These are phyloP conservation scores for Miltochrista miniata DNA, from an alignment of 2,888 invertebrate species.

Conservation along the genomic window DNA sequence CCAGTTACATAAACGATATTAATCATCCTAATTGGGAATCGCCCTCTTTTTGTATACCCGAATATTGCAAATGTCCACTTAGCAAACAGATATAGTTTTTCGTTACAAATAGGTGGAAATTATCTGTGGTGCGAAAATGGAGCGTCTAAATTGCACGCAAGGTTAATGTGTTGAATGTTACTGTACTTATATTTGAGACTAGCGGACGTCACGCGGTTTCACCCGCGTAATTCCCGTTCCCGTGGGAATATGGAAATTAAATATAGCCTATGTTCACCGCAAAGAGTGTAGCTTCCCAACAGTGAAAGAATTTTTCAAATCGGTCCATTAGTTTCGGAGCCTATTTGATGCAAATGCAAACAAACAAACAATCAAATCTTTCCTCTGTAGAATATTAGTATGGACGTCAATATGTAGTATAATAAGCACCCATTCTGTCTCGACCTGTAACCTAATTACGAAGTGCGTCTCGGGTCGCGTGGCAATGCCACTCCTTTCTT, in stretches of 20 bases:
- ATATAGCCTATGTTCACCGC: too few relatives aligned
- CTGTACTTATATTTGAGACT: too few relatives aligned
- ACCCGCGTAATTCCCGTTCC: too few relatives aligned
- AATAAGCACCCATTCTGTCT: conserved; percentile 67
- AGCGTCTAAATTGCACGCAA: conserved; percentile 71
- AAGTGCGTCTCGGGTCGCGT: conserved; percentile 24
- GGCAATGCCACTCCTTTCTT: conserved; percentile 37
- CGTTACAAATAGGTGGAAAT: conserved; percentile 36
- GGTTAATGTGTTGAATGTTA: conserved; percentile 70
- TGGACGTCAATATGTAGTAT: conserved; percentile 29
- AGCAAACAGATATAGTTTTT: conserved; percentile 34
- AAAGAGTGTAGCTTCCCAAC: too few relatives aligned
- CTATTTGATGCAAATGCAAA: too few relatives aligned
- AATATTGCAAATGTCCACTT: conserved; percentile 32
- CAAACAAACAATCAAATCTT: too few relatives aligned
- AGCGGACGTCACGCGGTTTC: too few relatives aligned
- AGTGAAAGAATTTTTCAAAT: too few relatives aligned
- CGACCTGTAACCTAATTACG: conserved; percentile 59
- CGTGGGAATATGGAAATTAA: too few relatives aligned
- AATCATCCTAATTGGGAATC: conserved; percentile 35
- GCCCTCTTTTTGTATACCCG: conserved; percentile 33
- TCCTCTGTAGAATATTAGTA: too few relatives aligned
- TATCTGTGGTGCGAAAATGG: conserved; percentile 51
- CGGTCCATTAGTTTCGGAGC: too few relatives aligned
- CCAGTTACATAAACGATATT: conserved; percentile 30